Evolutionary conservation across 2,888 invertebrate species (phyloP).

Genomic region (Epistrophe eligans): DNA sequence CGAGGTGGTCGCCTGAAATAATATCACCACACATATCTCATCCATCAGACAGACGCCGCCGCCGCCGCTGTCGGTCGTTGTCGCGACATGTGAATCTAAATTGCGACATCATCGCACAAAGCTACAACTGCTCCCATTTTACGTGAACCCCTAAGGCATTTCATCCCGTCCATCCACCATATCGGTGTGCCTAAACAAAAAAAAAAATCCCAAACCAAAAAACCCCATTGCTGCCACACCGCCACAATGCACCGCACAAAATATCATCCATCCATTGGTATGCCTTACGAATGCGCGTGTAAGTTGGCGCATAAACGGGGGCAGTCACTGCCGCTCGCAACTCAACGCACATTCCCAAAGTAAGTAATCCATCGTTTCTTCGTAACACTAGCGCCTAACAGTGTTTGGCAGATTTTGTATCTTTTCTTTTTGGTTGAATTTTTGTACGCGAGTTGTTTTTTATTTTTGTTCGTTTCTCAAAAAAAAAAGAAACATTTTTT

Average conservation of each 20-base stretch:
- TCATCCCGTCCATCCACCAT: constrained; percentile 15
- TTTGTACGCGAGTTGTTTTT: constrained; percentile 44
- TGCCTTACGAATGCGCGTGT: constrained; percentile 62
- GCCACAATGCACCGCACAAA: constrained; percentile 8
- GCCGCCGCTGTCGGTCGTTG: constrained; percentile 2
- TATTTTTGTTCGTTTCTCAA: constrained; percentile 11
- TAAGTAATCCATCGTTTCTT: constrained; percentile 58
- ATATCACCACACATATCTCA: constrained; percentile 40
- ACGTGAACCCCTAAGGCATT: constrained; percentile 49
- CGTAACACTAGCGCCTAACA: constrained; percentile 55
- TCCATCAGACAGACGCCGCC: constrained; percentile 39
- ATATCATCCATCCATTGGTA: constrained; percentile 55
- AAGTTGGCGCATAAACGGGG: constrained; percentile 56
- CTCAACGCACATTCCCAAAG: constrained; percentile 45
- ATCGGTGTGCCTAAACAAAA: constrained; percentile 20
- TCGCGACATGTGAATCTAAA: constrained; percentile 60
- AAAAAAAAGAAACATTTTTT: constrained; percentile 37
- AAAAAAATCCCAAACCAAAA: constrained; percentile 25
- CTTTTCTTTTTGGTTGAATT: constrained; percentile 37
- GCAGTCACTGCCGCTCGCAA: constrained; percentile 29
- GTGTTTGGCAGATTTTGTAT: constrained; percentile 46
- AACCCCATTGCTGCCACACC: constrained; percentile 17
- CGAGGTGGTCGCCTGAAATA: constrained; percentile 34
- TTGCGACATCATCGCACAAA: constrained; percentile 50
- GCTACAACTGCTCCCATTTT: constrained; percentile 57